A percentile compares a stretch with the other conserved stretches of the same genome.
Conservation (phyloP, 2,113 vertebrate genomes). For the Helogale parvula region DNA sequence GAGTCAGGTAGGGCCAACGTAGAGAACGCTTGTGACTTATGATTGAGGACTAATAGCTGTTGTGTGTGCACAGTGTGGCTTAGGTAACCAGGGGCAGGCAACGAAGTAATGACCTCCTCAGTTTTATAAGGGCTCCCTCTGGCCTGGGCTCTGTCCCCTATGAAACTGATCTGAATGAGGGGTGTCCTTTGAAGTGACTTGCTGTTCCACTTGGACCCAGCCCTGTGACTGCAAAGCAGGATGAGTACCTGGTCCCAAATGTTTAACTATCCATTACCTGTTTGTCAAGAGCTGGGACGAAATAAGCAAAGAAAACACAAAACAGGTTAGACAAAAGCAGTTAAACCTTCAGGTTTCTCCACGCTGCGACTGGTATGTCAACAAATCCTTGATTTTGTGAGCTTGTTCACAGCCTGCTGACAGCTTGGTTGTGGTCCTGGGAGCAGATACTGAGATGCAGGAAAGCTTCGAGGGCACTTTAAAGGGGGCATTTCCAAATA, state of each 20-base stretch:
- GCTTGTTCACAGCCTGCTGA: not conserved
- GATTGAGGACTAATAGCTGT: not conserved
- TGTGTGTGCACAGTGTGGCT: rapidly evolving
- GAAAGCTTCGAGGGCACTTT: not conserved
- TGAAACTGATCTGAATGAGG: not conserved
- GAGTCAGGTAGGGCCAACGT: not conserved
- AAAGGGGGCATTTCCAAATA: not conserved
- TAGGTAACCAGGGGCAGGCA: not conserved
- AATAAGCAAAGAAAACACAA: conserved; percentile 56
- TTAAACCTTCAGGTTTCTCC: not conserved
- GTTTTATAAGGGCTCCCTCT: not conserved
- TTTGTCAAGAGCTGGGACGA: conserved; percentile 52
- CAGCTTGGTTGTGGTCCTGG: not conserved
- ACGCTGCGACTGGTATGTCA: not conserved
- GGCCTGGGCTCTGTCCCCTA: not conserved
- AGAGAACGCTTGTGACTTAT: not conserved
- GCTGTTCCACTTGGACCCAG: conserved; percentile 1
- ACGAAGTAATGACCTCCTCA: not conserved
- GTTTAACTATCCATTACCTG: conserved; percentile 51
- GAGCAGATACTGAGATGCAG: not conserved
- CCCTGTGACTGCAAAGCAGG: conserved; percentile 29
- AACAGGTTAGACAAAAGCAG: conserved; percentile 58
- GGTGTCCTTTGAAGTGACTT: conserved; percentile 55
- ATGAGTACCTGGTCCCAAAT: conserved; percentile 38
- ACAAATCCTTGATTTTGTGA: not conserved